Evolutionary conservation across 2,888 invertebrate species (phyloP).

Genomic region (Nephrotoma appendiculata): DNA sequence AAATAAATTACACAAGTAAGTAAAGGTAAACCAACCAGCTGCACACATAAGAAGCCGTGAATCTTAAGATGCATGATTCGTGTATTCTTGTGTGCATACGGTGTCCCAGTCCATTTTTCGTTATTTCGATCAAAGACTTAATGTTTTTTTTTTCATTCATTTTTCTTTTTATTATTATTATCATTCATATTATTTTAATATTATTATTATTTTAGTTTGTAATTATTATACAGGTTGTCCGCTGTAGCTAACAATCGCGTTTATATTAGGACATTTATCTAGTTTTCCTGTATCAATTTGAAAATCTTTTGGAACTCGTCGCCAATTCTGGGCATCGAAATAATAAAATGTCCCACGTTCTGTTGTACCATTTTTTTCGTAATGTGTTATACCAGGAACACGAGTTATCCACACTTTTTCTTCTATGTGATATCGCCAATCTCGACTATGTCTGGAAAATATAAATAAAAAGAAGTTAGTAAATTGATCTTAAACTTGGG

Average conservation of each 20-base stretch:
- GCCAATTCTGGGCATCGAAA: conserved; percentile 98
- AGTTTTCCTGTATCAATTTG: conserved; percentile 97
- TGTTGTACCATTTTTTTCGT: conserved; percentile 90
- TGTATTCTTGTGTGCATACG: conserved; percentile 9
- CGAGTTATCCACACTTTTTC: conserved; percentile 99
- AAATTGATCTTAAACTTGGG: too few relatives aligned
- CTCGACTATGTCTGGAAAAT: conserved; percentile 73
- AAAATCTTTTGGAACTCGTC: conserved; percentile 98
- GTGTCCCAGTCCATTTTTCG: conserved; percentile 6
- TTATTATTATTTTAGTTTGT: conserved; percentile 11
- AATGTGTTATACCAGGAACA: conserved; percentile 85
- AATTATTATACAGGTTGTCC: conserved; percentile 34
- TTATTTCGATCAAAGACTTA: conserved; percentile 6
- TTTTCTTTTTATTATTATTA: conserved; percentile 6
- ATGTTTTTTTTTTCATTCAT: neutral
- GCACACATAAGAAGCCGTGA: neutral
- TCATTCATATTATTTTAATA: conserved; percentile 4
- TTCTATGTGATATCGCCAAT: conserved; percentile 99
- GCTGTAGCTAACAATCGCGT: conserved; percentile 32
- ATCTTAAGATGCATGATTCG: neutral
- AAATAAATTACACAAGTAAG: neutral
- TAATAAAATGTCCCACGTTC: conserved; percentile 99
- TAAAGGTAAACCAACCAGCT: neutral
- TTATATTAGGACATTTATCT: conserved; percentile 51
- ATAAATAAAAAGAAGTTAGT: conserved; percentile 9